Conservation (phyloP, 1,140 invertebrate genomes). For the Euura lappo region DNA sequence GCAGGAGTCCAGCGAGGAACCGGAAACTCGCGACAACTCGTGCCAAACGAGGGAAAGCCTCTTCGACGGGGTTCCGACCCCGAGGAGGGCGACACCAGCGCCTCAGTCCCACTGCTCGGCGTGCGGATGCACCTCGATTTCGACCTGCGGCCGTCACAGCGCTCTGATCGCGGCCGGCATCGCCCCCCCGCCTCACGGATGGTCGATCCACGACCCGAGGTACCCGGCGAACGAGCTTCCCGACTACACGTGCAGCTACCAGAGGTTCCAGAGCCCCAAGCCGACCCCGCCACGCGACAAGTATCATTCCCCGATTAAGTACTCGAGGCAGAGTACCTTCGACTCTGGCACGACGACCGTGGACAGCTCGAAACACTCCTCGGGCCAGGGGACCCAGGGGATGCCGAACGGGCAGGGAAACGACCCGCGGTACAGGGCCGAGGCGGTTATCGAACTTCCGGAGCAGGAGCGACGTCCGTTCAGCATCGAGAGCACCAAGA, state of each 20-base stretch:
- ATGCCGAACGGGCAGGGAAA: conserved; percentile 10
- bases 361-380: conserved; percentile 44
- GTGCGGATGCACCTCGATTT: conserved; percentile 29
- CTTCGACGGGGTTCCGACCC: conserved; percentile 60
- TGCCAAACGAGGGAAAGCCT: conserved; percentile 82
- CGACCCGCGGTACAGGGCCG: conserved; percentile 65
- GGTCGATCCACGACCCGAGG: conserved; percentile 44
- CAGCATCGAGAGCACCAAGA: conserved; percentile 80
- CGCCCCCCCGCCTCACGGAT: conserved; percentile 50
- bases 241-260: conserved; percentile 41
- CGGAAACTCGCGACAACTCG: conserved; percentile 77
- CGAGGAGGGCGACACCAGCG: conserved; percentile 40
- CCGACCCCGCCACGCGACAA: conserved; percentile 33
- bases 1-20: conserved; percentile 60
- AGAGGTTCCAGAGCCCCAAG: conserved; percentile 46
- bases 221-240: conserved; percentile 28
- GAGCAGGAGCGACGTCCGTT: conserved; percentile 67
- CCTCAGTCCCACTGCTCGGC: conserved; percentile 36
- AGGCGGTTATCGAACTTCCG: conserved; percentile 71
- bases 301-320: conserved; percentile 22
- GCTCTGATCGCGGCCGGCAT: conserved; percentile 43
- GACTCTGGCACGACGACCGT: conserved; percentile 62
- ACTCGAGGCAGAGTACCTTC: conserved; percentile 59
- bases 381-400: conserved; percentile 20
- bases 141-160: conserved; percentile 26